phyloP scores from a whole-genome alignment of 2,888 invertebrate genomes.

The Lasius platythorax region DNA sequence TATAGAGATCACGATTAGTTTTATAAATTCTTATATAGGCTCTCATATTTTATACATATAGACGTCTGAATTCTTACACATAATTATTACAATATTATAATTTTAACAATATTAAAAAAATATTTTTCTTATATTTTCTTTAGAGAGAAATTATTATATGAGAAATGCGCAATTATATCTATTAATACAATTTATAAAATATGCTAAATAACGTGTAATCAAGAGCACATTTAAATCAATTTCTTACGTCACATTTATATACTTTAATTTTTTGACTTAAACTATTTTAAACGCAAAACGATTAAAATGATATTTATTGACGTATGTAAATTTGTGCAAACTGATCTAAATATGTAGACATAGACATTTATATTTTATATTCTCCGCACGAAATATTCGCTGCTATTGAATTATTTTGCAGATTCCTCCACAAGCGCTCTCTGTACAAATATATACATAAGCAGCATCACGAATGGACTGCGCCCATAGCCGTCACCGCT shows the following conservation, averaged over 20 bases:
- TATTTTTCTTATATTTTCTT: too few species aligned
- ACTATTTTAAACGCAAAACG: not conserved
- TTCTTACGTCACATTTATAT: not conserved
- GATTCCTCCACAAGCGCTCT: slow-evolving; percentile 91
- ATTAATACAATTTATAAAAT: too few species aligned
- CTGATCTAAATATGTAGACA: not conserved
- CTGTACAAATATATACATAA: slow-evolving; percentile 95
- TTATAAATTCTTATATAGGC: not conserved
- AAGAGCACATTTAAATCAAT: not conserved
- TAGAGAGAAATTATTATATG: too few species aligned
- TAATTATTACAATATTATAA: not conserved
- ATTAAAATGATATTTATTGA: not conserved
- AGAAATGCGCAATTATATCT: too few species aligned
- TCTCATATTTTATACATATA: not conserved
- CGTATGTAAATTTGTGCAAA: not conserved
- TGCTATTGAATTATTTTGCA: slow-evolving; percentile 79
- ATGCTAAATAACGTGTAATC: too few species aligned
- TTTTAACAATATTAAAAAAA: too few species aligned
- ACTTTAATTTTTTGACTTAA: not conserved
- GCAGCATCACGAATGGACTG: slow-evolving; percentile 95
- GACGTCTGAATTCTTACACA: not conserved
- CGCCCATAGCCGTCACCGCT: slow-evolving; percentile 94
- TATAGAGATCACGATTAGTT: not conserved
- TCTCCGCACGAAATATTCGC: not conserved
- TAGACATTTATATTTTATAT: not conserved